A percentile compares a stretch with the other conserved stretches of the same genome.
These are phyloP conservation scores for Ifrita kowaldi DNA, from an alignment of 2,113 vertebrate species.

Conservation along the genomic window DNA sequence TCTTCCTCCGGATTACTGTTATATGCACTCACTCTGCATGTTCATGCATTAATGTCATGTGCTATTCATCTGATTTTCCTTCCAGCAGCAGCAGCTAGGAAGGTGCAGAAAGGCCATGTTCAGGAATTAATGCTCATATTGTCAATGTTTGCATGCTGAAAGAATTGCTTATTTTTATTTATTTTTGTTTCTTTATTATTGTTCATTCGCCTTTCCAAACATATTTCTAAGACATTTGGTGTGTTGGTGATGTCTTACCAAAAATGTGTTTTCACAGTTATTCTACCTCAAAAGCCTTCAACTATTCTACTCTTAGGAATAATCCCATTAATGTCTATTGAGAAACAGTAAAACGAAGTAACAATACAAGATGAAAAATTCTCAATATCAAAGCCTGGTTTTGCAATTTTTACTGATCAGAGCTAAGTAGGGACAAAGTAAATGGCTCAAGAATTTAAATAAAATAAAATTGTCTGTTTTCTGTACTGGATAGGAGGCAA, in stretches of 20 bases:
- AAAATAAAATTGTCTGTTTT: background rate
- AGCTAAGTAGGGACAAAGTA: background rate
- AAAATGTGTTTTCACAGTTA: background rate
- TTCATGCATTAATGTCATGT: background rate
- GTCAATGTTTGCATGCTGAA: background rate
- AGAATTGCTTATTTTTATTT: background rate
- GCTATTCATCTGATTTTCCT: background rate
- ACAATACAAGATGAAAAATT: background rate
- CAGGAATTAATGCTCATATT: background rate
- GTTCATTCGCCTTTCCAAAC: background rate
- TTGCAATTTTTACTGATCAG: background rate
- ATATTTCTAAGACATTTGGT: background rate
- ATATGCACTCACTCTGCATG: background rate
- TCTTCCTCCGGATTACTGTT: background rate
- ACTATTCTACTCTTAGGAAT: background rate
- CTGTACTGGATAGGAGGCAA: background rate
- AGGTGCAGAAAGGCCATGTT: background rate
- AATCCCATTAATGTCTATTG: background rate
- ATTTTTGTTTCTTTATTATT: too few relatives aligned
- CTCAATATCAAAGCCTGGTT: background rate
- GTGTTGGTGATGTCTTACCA: background rate
- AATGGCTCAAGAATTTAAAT: background rate
- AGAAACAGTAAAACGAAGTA: background rate
- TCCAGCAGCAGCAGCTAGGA: background rate
- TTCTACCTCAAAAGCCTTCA: background rate